Base-by-base conservation (phyloP, 2,888 invertebrate genomes). In the Sepiola atlantica region DNA sequence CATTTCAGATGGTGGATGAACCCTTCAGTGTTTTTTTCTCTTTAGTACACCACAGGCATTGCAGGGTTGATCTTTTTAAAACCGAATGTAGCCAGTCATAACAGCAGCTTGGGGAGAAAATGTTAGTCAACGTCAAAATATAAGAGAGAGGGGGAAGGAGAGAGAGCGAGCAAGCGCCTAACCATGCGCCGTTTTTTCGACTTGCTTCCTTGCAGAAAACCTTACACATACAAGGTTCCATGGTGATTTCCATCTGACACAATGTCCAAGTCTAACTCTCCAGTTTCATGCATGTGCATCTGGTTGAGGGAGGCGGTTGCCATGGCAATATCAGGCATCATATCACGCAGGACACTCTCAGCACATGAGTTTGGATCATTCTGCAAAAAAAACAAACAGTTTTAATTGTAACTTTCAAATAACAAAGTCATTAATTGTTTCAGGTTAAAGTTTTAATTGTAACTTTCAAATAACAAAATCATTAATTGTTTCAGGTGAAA, bases 291-390 rank as follows among this genome's bases (percentile, higher is more conserved):
- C 18, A 96, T 92, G 77, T 95, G 96, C 28, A 98, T 98, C 97
- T 98, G 98, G 16, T 98, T 98, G 96, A 98, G 98, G 95, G 98
- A 98, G 95, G 98, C 98, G 94, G 98, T 99, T 96, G 99, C 99
- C 98, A 99, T 99, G 95, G 97, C 97, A 94, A 97, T 97, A 97
- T 99, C 99, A 0, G 99, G 99, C 98, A 99, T 99, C 96, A 98
- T 98, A 95, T 98, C 98, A 45, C 98, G 98, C 95, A 98, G 97
- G 96, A 98, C 98, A 96, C 98, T 98, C 97, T 98, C 98, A 97
- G 98, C 98, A 96, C 98, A 98, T 90, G 98, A 98, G 97, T 98
- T 98, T 95, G 97, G 98, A 95, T 98, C 97, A 96, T 98, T 95
- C 96, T 96, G 95, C 35, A 94, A 93, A 94, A n/a, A 92, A 94